Evolutionary conservation across 2,888 invertebrate species (phyloP), one percentile per base, ranked within the genome.

Genomic region (Synergus umbraculus): DNA sequence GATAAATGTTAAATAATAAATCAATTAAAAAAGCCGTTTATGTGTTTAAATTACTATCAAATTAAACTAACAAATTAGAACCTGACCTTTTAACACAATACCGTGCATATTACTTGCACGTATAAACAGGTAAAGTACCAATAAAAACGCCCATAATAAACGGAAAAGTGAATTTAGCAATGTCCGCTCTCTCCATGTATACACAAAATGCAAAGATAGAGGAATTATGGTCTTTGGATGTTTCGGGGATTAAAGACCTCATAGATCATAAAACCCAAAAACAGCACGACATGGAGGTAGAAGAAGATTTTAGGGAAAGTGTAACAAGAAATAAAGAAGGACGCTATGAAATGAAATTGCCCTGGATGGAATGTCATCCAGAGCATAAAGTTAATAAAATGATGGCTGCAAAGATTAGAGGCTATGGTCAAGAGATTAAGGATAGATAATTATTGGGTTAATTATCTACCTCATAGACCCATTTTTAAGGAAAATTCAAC

Each of bases 311-410:
- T 15, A 43, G 4, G 8, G 5, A 63, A 49, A 18, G 10, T 4
- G 60, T 76, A n/a, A n/a, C n/a, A n/a, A n/a, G n/a, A n/a, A n/a
- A n/a, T n/a, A n/a, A n/a, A n/a, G n/a, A n/a, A n/a, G n/a, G n/a
- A n/a, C 82, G 90, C 2, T 91, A 88, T 83, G 88, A 88, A 80
- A 86, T 90, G n/a, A n/a, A 79, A 12, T 77, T 90, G 18, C 90
- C 90, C 8, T 89, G 88, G 88, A 82, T 86, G n/a, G 86, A 87
- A 41, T 87, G 85, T 76, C 89, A 88, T 79, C 86, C 87, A 13
- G 85, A 85, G n/a, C 77, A 90, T 8, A 80, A 85, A 64, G 81
- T 78, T 49, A 88, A 89, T 78, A 85, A 79, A 58, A 63, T 77
- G 2, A 18, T 87, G 15, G 86, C 88, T 3, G 76, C 86, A 83